Conservation (phyloP, 2,888 invertebrate genomes). For the Luperina nickerlii region DNA sequence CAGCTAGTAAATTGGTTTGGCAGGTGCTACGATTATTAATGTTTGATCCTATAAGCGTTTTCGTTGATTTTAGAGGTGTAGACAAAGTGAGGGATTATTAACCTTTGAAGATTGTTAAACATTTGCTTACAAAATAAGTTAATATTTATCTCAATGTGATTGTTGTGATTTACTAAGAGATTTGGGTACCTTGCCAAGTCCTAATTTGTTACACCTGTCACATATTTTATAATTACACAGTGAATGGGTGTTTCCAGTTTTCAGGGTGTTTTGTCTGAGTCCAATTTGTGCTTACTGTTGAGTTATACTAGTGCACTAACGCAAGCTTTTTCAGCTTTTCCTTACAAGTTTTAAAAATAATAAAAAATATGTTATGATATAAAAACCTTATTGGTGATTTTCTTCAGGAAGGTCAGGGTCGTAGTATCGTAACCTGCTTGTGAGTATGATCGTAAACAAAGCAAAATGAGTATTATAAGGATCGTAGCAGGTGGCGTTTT, state of each 20-base stretch:
- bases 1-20: slow-evolving; percentile 49
- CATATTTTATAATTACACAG: not conserved
- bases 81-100: slow-evolving; percentile 21
- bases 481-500: too few relatives aligned
- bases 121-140: not conserved
- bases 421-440: too few relatives aligned
- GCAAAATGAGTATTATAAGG: too few relatives aligned
- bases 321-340: too few relatives aligned
- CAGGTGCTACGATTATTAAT: slow-evolving; percentile 44
- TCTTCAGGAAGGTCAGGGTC: too few relatives aligned
- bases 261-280: not conserved
- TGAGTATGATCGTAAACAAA: too few relatives aligned
- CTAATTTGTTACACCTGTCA: not conserved
- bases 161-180: not conserved
- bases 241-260: too few relatives aligned
- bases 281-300: not conserved
- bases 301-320: too few relatives aligned
- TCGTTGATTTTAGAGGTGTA: slow-evolving; percentile 30
- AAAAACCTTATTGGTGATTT: too few relatives aligned
- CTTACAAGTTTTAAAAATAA: too few relatives aligned
- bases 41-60: slow-evolving; percentile 50
- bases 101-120: slow-evolving; percentile 14
- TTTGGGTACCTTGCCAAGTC: not conserved
- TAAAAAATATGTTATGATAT: too few relatives aligned
- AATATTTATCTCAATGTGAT: not conserved